Evolutionary conservation across 2,113 vertebrate species (phyloP).

Genomic region (Sakesphorus luctuosus): DNA sequence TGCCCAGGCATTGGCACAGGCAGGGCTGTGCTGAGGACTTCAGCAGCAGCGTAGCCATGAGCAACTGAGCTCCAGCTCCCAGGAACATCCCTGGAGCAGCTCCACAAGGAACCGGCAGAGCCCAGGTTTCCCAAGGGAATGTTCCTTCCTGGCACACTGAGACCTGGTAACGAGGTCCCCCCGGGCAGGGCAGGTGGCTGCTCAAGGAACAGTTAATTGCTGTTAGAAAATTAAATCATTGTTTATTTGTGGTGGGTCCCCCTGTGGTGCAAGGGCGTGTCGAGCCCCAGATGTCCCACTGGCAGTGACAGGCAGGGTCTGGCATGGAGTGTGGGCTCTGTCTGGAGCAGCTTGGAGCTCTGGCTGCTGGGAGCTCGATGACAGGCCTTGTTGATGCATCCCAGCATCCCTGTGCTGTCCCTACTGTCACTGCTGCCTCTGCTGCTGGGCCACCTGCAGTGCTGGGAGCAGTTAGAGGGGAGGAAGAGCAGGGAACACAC

Average conservation of each 20-base stretch:
- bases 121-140: neutral
- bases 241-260: neutral
- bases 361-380: neutral
- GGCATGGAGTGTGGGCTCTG: neutral
- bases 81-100: neutral
- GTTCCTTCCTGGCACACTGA: rapidly evolving
- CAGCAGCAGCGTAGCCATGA: neutral
- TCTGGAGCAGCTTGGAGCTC: neutral
- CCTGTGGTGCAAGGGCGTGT: neutral
- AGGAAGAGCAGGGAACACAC: neutral
- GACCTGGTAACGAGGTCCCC: rapidly evolving
- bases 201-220: rapidly evolving
- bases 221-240: neutral
- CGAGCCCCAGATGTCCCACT: neutral
- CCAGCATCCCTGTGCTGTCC: rapidly evolving
- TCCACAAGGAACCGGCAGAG: neutral
- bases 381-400: neutral
- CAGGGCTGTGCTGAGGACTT: neutral
- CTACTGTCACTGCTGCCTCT: neutral
- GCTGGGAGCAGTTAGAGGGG: neutral
- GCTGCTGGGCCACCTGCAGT: neutral
- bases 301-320: neutral
- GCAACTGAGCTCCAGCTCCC: rapidly evolving
- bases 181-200: neutral
- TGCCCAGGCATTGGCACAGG: rapidly evolving